These are phyloP conservation scores for Lepus oiostolus DNA, from an alignment of 2,797 vertebrate species.

Conservation along the genomic window DNA sequence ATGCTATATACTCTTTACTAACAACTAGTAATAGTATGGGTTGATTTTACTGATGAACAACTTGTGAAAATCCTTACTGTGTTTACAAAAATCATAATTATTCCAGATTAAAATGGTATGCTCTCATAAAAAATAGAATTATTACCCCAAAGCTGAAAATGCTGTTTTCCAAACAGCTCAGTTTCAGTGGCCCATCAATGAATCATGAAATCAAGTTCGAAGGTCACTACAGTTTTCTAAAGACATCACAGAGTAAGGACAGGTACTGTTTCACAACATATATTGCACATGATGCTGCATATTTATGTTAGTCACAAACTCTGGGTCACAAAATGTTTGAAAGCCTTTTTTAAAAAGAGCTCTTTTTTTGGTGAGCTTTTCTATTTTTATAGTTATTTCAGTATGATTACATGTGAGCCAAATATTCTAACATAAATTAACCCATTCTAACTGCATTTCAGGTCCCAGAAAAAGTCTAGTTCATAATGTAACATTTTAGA, in stretches of 20 bases:
- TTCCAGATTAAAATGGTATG: neutral
- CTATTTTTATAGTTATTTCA: conserved; percentile 63
- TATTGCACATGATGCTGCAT: neutral
- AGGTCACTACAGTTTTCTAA: conserved; percentile 49
- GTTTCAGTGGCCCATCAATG: neutral
- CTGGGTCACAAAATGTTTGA: conserved; percentile 35
- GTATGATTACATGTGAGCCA: conserved; percentile 5
- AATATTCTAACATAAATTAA: conserved; percentile 54
- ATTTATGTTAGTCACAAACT: conserved; percentile 50
- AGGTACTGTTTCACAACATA: conserved; percentile 7
- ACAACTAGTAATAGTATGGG: neutral
- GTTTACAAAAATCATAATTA: conserved; percentile 63
- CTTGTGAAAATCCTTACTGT: conserved; percentile 30
- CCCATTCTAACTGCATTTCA: conserved; percentile 46
- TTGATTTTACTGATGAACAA: conserved; percentile 46
- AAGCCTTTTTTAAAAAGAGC: conserved; percentile 51
- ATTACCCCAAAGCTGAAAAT: conserved; percentile 34
- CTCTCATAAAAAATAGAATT: neutral
- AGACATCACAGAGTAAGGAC: neutral
- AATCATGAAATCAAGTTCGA: conserved; percentile 42
- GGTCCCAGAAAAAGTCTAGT: conserved; percentile 47
- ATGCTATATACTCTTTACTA: conserved; percentile 42
- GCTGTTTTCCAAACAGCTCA: conserved; percentile 52
- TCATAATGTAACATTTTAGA: conserved; percentile 41
- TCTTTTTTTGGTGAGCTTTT: neutral